Evolutionary conservation across 2,888 invertebrate species (phyloP).

Genomic region (Tetragonula carbonaria): DNA sequence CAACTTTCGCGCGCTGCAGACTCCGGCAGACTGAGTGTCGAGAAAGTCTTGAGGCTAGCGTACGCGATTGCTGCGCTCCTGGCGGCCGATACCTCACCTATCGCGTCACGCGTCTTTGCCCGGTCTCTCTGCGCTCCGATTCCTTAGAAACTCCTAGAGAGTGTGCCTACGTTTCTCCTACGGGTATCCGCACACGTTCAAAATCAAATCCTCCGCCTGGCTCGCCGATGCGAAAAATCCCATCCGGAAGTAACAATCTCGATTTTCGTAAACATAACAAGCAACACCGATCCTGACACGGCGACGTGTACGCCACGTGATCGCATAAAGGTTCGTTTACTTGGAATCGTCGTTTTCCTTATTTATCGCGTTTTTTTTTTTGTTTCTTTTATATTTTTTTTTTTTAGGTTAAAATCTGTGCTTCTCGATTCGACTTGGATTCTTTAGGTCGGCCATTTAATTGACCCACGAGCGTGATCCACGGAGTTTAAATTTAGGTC

Average conservation of each 20-base stretch:
- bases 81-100: conserved; percentile 62
- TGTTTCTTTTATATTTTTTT: too few relatives aligned
- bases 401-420: neutral
- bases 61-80: conserved; percentile 75
- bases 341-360: too few relatives aligned
- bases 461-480: conserved; percentile 7
- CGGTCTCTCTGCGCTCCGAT: conserved; percentile 58
- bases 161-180: conserved; percentile 2
- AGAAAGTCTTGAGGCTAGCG: conserved; percentile 70
- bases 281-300: neutral
- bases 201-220: conserved; percentile 44
- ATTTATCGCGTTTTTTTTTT: too few relatives aligned
- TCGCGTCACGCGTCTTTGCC: conserved; percentile 54
- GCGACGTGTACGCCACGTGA: too few relatives aligned
- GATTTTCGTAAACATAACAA: conserved; percentile 36
- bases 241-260: conserved; percentile 40
- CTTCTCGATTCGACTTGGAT: neutral
- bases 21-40: conserved; percentile 79
- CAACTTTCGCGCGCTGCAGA: conserved; percentile 73
- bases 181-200: conserved; percentile 25
- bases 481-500: neutral
- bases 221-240: conserved; percentile 34
- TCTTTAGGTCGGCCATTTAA: neutral
- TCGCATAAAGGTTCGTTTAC: neutral
- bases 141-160: conserved; percentile 53